phyloP scores from a whole-genome alignment of 2,888 invertebrate genomes.

The Opisthograptis luteolata region DNA sequence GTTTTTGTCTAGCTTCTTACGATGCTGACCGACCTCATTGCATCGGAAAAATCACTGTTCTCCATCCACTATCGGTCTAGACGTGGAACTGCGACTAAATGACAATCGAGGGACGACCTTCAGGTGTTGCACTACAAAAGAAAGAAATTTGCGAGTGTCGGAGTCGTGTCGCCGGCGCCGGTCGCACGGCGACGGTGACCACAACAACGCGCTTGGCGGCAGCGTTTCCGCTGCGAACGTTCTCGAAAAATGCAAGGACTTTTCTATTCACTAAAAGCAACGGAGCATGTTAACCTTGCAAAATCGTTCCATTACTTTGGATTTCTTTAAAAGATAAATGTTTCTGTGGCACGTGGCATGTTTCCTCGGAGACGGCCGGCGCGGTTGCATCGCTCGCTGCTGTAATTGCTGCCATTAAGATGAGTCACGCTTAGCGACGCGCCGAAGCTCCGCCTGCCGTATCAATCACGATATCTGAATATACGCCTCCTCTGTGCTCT shows the following conservation, averaged over 20 bases:
- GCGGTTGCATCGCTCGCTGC: slow-evolving; percentile 58
- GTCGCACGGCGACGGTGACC: slow-evolving; percentile 32
- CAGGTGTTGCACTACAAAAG: slow-evolving; percentile 58
- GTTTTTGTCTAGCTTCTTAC: slow-evolving; percentile 71
- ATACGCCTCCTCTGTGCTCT: slow-evolving; percentile 45
- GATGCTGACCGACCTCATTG: slow-evolving; percentile 64
- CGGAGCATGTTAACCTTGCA: slow-evolving; percentile 19
- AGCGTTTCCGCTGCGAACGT: slow-evolving; percentile 50
- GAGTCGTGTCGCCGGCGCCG: slow-evolving; percentile 28
- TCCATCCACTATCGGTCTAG: slow-evolving; percentile 52
- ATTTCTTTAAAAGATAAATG: slow-evolving; percentile 36
- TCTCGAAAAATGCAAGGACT: slow-evolving; percentile 34
- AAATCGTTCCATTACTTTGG: slow-evolving; percentile 10
- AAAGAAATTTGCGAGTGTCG: slow-evolving; percentile 25
- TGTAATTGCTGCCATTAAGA: slow-evolving; percentile 80
- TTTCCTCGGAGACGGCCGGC: slow-evolving; percentile 49
- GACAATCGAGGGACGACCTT: slow-evolving; percentile 63
- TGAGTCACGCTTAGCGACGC: slow-evolving; percentile 81
- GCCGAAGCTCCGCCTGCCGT: slow-evolving; percentile 67
- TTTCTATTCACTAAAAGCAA: slow-evolving; percentile 15
- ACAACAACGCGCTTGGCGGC: slow-evolving; percentile 23
- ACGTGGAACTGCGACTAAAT: slow-evolving; percentile 61
- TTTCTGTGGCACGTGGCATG: slow-evolving; percentile 59
- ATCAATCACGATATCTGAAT: slow-evolving; percentile 66
- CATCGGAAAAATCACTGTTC: slow-evolving; percentile 62